Evolutionary conservation across 2,888 invertebrate species (phyloP), one percentile per base, ranked within the genome.

Genomic region (Scaeva pyrastri): DNA sequence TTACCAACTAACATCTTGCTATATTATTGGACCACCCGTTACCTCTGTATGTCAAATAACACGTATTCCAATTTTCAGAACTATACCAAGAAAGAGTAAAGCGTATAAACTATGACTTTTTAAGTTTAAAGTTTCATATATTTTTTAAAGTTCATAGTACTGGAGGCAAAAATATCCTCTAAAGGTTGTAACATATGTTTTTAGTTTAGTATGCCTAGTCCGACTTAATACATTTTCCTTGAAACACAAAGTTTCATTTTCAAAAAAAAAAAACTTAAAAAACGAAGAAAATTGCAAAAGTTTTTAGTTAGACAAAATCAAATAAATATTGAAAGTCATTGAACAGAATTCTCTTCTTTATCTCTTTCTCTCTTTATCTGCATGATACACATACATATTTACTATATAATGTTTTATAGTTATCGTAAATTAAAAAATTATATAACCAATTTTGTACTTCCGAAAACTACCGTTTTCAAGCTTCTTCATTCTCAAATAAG

Each of bases 341-440:
- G 52, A 68, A 52, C 52, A 52, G 12, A 56, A 6, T 2, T 39
- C 39, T 3, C 2, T 11, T 10, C 12, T 39, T 39, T 39, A 8
- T 14, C 14, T 1, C 14, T 23, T 7, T 52, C 36, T 36, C 1
- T 19, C 11, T 19, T 11, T 12, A 11, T 43, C 43, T 43, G 11
- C 14, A 2, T 43, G 11, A 12, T 43, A 12, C 43, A 43, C n/a
- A n/a, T n/a, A n/a, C n/a, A n/a, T 12, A 5, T 31, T 31, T 31
- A 8, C 31, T 7, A 31, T 31, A 2, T 31, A 31, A 31, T 5
- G 8, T 8, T 43, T 14, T 23, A 26, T 41, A 19, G 7, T n/a
- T 39, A 45, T 72, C 72, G 26, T 66, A 72, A 66, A 73, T 58
- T 58, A 21, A 14, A 31, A 76, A 68, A 76, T 58, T 68, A 58